Evolutionary conservation across 1,140 invertebrate species (phyloP).

Genomic region (Ceratosolen fusciceps): DNA sequence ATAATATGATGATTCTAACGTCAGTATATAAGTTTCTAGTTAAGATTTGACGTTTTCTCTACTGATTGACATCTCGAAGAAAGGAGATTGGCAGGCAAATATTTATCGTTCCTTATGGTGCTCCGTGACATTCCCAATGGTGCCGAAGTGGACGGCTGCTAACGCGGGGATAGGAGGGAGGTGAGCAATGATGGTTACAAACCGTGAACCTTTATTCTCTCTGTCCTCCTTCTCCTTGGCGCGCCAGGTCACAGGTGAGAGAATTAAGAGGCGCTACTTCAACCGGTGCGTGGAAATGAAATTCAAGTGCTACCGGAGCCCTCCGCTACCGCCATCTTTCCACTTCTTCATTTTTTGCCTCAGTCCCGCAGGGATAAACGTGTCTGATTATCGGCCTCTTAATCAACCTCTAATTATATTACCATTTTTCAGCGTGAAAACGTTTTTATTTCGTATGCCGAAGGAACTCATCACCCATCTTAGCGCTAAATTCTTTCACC

Average conservation of each 20-base stretch:
- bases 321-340: background rate
- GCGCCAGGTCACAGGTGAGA: conserved; percentile 59
- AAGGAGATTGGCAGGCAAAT: conserved; percentile 11
- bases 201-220: conserved; percentile 43
- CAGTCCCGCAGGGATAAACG: background rate
- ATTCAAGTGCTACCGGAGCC: conserved; percentile 42
- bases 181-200: conserved; percentile 54
- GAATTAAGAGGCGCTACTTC: conserved; percentile 52
- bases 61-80: conserved; percentile 23
- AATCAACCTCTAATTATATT: conserved; percentile 7
- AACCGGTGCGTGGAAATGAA: conserved; percentile 50
- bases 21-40: background rate
- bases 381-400: background rate
- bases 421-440: background rate
- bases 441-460: too few relatives aligned
- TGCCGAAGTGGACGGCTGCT: conserved; percentile 9
- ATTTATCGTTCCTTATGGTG: conserved; percentile 33
- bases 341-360: background rate
- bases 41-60: background rate
- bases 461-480: too few relatives aligned
- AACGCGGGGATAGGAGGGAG: too few relatives aligned
- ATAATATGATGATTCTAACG: background rate
- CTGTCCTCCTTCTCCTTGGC: conserved; percentile 13
- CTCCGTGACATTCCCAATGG: conserved; percentile 19
- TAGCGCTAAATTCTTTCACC: too few relatives aligned